A percentile compares a stretch with the other conserved stretches of the same genome.
Evolutionary conservation across 2,888 invertebrate species (phyloP).

Genomic region (Phymatocera aterrima): DNA sequence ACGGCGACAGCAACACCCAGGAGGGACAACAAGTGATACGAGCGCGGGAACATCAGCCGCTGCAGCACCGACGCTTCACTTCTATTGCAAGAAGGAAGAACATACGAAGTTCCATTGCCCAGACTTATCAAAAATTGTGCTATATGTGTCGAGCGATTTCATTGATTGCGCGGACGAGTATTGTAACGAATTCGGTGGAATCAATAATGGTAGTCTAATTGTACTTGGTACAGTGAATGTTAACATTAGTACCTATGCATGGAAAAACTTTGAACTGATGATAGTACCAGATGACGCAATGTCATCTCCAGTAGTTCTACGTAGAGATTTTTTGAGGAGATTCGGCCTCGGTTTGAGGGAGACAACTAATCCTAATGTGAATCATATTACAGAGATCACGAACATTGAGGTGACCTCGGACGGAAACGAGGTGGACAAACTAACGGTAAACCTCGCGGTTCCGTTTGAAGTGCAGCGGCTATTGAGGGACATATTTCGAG

Average conservation of each 20-base stretch:
- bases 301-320: slow-evolving; percentile 46
- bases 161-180: slow-evolving; percentile 10
- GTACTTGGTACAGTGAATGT: slow-evolving; percentile 29
- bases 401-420: slow-evolving; percentile 26
- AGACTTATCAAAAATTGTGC: background rate
- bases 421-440: slow-evolving; percentile 17
- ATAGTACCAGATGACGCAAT: slow-evolving; percentile 50
- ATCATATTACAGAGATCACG: slow-evolving; percentile 43
- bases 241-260: slow-evolving; percentile 8
- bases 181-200: slow-evolving; percentile 37
- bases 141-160: slow-evolving; percentile 39
- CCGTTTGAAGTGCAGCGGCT: background rate
- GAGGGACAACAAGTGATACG: background rate
- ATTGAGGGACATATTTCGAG: background rate
- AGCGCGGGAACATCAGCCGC: background rate
- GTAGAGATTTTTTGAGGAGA: slow-evolving; percentile 43
- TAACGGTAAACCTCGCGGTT: slow-evolving; percentile 6
- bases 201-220: slow-evolving; percentile 43
- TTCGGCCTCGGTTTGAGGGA: slow-evolving; percentile 45
- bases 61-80: background rate
- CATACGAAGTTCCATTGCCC: background rate
- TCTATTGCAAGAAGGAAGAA: background rate
- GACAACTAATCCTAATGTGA: background rate
- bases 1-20: background rate
- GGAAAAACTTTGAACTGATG: slow-evolving; percentile 27